Base-by-base conservation (phyloP, 2,888 invertebrate species). In the Xylocampa areola region DNA sequence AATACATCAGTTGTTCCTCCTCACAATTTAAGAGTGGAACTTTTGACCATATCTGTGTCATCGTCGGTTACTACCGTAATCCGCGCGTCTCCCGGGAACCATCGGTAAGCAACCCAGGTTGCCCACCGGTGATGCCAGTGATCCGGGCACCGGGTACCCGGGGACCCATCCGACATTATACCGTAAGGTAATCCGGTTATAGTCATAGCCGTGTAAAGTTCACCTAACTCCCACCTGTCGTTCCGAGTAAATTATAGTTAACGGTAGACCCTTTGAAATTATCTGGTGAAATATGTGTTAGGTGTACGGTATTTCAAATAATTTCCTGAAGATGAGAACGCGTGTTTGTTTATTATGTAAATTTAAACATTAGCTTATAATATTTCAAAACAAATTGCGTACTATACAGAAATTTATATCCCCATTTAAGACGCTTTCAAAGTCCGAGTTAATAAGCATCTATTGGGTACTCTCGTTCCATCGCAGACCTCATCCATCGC, bases 151-250 rank as follows among this genome's bases (percentile, higher is more conserved):
- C 25, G 25, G 25, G 29, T 11, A 41, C 29, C 39, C 11, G 7
- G 1, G 61, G 33, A 39, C 30, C 41, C 33, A 37, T 17, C 25
- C 25, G 41, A 11, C 30, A 17, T 17, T 35, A 35, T 35, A 25
- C 43, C 63, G 33, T 30, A 11, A 59, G 37, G 29, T 60, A 36
- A 60, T 67, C 61, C 61, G 17, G 21, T 11, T 37, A 23, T 44
- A 60, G 67, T 40, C 60, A 60, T 66, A 7, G 40, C 61, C 61
- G 17, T 21, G 52, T 67, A 16, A 35, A 19, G 33, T 35, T 51
- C 33, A 60, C 61, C 40, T 40, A 35, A 19, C 51, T 44, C 37
- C 29, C 52, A 45, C 51, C 61, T 67, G 51, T 61, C 67, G 61
- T 37, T 30, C 4, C 7, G 16, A 40, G 33, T 67, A 44, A 51